Percentiles rank a stretch among this genome's conserved stretches.
Conservation (phyloP, 2,113 vertebrate species). For the Shinisaurus crocodilurus region DNA sequence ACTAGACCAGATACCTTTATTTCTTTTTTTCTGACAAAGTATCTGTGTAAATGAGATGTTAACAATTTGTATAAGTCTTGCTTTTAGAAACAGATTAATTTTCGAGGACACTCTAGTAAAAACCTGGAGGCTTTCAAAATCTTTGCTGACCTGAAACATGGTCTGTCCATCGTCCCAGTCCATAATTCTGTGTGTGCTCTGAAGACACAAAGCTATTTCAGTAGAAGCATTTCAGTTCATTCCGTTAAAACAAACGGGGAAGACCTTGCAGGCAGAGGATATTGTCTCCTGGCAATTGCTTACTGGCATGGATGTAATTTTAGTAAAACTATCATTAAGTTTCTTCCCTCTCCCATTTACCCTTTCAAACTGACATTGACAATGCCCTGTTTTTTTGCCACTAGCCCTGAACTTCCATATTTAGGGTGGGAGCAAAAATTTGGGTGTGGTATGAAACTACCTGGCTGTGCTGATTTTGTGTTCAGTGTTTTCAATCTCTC, state of each 20-base stretch:
- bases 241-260: background rate
- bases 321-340: background rate
- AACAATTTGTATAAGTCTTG: background rate
- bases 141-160: background rate
- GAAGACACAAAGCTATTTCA: background rate
- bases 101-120: background rate
- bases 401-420: background rate
- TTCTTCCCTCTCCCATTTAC: too few relatives aligned
- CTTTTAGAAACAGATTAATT: background rate
- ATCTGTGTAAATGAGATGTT: background rate
- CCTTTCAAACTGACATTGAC: background rate
- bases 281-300: background rate
- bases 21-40: background rate
- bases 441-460: background rate
- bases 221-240: background rate
- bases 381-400: too few relatives aligned
- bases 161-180: background rate
- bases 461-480: background rate
- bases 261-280: background rate
- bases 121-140: background rate
- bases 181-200: background rate
- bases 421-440: too few relatives aligned
- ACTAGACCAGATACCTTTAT: background rate
- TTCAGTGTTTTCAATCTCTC: background rate
- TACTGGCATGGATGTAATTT: too few relatives aligned